These are phyloP conservation scores for Lasioglossum morio DNA, from an alignment of 2,888 invertebrate genomes.

Conservation along the genomic window DNA sequence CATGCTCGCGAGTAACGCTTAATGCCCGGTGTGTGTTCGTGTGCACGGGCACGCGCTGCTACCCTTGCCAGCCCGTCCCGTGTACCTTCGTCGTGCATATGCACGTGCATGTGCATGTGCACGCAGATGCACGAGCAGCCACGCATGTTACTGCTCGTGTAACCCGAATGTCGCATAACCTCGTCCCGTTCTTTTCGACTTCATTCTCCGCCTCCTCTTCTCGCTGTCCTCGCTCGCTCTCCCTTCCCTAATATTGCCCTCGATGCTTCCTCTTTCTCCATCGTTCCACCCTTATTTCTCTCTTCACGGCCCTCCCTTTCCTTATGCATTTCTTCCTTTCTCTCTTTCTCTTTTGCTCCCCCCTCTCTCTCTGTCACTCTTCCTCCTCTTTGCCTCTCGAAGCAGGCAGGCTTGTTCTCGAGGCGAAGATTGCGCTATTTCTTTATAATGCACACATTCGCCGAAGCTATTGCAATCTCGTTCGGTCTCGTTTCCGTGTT, in stretches of 20 bases:
- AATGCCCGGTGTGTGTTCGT: slow-evolving; percentile 25
- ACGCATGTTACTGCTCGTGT: slow-evolving; percentile 39
- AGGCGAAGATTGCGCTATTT: slow-evolving; percentile 73
- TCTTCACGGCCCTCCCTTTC: background rate
- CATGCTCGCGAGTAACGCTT: slow-evolving; percentile 53
- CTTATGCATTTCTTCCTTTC: background rate
- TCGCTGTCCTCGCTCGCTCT: background rate
- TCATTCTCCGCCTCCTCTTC: slow-evolving; percentile 13
- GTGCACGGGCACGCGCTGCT: slow-evolving; percentile 37
- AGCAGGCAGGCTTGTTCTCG: slow-evolving; percentile 17
- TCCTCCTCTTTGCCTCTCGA: background rate
- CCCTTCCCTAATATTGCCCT: background rate
- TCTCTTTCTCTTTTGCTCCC: background rate
- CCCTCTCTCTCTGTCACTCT: background rate
- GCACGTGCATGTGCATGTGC: slow-evolving; percentile 15
- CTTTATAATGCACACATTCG: slow-evolving; percentile 74
- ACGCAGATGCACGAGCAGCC: slow-evolving; percentile 47
- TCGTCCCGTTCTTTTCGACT: slow-evolving; percentile 35
- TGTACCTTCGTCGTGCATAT: background rate
- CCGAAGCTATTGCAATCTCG: slow-evolving; percentile 71
- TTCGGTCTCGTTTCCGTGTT: slow-evolving; percentile 73
- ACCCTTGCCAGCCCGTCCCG: slow-evolving; percentile 4
- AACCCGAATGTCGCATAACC: slow-evolving; percentile 57
- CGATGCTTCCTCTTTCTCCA: background rate
- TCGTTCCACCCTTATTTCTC: slow-evolving; percentile 8